Conservation (phyloP, 2,797 vertebrate genomes). For the Dromococcyx pavoninus region DNA sequence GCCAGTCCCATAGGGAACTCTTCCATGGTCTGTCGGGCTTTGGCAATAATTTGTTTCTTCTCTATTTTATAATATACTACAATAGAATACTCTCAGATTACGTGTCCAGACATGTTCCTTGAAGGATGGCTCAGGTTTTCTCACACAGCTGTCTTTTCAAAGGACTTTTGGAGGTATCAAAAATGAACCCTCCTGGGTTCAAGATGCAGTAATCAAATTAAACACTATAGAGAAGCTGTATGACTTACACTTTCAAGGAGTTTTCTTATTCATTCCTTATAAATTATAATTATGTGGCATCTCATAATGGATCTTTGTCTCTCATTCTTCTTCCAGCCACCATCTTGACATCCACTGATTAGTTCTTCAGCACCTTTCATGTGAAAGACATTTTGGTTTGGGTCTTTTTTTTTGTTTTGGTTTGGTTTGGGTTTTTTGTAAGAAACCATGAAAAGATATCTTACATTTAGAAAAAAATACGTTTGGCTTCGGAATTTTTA, state of each 20-base stretch:
- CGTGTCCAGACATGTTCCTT: background rate
- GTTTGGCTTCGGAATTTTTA: background rate
- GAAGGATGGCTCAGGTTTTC: background rate
- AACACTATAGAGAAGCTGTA: background rate
- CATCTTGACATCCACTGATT: background rate
- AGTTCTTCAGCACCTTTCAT: background rate
- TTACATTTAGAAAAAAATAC: background rate
- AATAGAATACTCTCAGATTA: background rate
- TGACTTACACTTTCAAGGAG: background rate
- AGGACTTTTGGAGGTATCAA: background rate
- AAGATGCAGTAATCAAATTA: background rate
- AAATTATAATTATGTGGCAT: background rate
- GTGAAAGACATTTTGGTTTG: background rate
- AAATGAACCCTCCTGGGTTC: background rate
- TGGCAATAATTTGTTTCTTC: background rate
- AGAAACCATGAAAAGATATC: background rate
- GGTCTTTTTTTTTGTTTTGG: no score
- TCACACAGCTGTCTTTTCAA: background rate
- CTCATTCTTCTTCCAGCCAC: background rate
- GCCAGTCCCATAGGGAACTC: background rate
- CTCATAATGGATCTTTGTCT: background rate
- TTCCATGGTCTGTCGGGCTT: background rate
- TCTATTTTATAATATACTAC: background rate
- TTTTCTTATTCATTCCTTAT: background rate
- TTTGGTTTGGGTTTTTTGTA: background rate